Base-by-base conservation (phyloP, 2,888 invertebrate species). In the Platerodrilus igneus region DNA sequence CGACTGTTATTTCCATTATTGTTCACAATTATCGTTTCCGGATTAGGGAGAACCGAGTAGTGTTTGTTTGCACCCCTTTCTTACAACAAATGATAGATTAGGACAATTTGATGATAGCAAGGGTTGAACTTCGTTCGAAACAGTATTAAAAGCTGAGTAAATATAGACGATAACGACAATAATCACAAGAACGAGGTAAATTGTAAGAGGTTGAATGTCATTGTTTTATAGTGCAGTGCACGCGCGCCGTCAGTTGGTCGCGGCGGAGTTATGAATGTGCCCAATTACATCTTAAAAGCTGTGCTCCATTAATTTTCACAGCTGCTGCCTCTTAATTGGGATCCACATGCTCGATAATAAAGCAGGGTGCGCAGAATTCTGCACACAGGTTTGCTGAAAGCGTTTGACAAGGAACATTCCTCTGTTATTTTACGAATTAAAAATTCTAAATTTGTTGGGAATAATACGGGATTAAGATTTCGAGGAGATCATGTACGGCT, bases 261-360 rank as follows among this genome's bases (percentile, higher is more conserved):
- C 55, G 45, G 57, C 61, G 63, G 67, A 70, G 71, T 75, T 75
- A 75, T 75, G 73, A 75, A 75, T 74, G 75, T 72, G 68, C 71
- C 74, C 75, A 75, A 75, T 75, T 75, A 75, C 74, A 74, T 74
- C 74, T 75, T 74, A 74, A 74, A 75, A 74, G 74, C 74, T 71
- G 73, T 71, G 74, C 73, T 70, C 74, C 74, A 74, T 75, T 75
- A 74, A 74, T 74, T 74, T 74, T 73, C 74, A 73, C 75, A 75
- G 75, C 74, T 74, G 75, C 73, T 72, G 72, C 72, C 70, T 71
- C 73, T 74, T 75, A 75, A 75, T 75, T 75, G 74, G 73, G 71
- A 72, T 70, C 70, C 70, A 69, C 66, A 67, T 70, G 68, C 64
- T 69, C 69, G 72, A 73, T 74, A 73, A 74, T 74, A 73, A 73